Conservation (phyloP, 2,113 vertebrate genomes). For the Myxocyprinus asiaticus region DNA sequence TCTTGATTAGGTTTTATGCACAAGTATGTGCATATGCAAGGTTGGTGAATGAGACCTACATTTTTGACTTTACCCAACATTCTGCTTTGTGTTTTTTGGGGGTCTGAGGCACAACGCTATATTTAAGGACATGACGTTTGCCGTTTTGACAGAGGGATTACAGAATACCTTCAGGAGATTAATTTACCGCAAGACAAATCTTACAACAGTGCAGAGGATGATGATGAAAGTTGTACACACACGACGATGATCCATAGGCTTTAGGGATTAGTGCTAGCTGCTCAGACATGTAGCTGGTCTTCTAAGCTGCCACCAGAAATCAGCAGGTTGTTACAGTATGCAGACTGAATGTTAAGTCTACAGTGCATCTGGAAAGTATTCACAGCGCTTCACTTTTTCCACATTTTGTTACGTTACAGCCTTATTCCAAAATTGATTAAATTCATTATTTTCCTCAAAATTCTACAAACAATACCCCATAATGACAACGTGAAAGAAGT, state of each 20-base stretch:
- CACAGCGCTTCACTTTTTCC: no score
- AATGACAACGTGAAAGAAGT: no score
- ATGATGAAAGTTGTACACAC: not conserved
- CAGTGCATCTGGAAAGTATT: no score
- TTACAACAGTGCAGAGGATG: not conserved
- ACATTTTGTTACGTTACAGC: no score
- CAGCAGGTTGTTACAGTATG: not conserved
- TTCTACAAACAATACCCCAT: no score
- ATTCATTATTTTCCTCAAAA: no score
- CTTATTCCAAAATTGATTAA: no score
- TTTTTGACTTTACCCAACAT: no score
- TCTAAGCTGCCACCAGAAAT: not conserved
- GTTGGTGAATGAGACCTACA: no score
- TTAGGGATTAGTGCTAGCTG: slow-evolving; percentile 37
- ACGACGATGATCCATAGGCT: slow-evolving; percentile 23
- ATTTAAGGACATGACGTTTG: slow-evolving; percentile 12
- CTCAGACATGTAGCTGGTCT: slow-evolving; percentile 3
- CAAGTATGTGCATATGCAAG: no score
- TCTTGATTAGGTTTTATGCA: no score
- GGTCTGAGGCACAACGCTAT: no score
- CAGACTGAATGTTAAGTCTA: not conserved
- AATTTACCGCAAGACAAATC: not conserved
- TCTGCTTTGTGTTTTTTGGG: not conserved
- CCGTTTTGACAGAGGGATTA: not conserved
- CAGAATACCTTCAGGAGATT: slow-evolving; percentile 25